phyloP scores from a whole-genome alignment of 2,113 vertebrate species.

The Seriola dumerili region DNA sequence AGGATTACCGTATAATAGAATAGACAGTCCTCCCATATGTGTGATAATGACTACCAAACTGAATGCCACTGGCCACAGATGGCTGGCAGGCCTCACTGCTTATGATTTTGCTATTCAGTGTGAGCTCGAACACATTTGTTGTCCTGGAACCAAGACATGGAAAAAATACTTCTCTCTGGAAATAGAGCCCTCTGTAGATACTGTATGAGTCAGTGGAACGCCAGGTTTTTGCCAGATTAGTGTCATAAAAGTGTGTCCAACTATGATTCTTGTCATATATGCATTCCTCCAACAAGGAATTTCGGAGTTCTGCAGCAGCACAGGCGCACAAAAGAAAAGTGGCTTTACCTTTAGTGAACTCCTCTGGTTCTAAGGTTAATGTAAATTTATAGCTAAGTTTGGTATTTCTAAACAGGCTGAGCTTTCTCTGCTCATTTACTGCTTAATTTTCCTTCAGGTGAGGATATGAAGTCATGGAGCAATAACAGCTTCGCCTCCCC shows the following conservation, averaged over 20 bases:
- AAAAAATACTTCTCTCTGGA: neutral
- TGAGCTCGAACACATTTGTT: neutral
- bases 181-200: too few species aligned
- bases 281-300: neutral
- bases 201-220: neutral
- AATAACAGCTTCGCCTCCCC: neutral
- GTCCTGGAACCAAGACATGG: neutral
- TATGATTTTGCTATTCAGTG: neutral
- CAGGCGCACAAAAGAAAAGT: too few species aligned
- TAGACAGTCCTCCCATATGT: neutral
- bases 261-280: neutral
- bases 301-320: neutral
- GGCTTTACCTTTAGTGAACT: neutral
- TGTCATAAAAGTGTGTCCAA: neutral
- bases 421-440: conserved; percentile 4
- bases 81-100: conserved; percentile 13
- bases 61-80: conserved; percentile 14
- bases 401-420: neutral
- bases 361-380: too few species aligned
- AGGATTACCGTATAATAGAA: conserved; percentile 5
- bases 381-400: too few species aligned
- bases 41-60: neutral
- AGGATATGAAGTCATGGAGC: neutral
- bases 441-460: conserved; percentile 12
- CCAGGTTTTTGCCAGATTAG: neutral